Evolutionary conservation across 2,888 invertebrate species (phyloP).

Genomic region (Protula sp.): DNA sequence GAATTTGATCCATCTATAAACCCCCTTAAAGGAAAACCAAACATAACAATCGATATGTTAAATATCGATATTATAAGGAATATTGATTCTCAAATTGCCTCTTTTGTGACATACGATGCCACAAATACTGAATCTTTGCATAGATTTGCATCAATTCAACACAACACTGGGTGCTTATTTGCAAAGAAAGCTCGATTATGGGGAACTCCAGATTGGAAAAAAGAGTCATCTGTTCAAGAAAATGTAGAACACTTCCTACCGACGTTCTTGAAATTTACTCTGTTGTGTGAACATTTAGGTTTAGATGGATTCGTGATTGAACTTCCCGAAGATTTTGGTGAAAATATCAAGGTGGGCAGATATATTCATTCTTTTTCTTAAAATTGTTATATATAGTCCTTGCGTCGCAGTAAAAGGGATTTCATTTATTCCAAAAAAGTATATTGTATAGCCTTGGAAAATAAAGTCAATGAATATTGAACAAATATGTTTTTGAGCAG

Average conservation of each 20-base stretch:
- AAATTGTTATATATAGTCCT: no score
- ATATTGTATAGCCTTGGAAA: no score
- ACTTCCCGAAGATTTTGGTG: constrained; percentile 30
- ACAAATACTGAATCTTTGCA: constrained; percentile 21
- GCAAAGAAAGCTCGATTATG: constrained; percentile 37
- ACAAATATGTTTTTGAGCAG: no score
- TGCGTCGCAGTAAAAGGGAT: no score
- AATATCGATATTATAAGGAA: no score
- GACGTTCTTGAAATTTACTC: constrained; percentile 34
- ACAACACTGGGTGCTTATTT: constrained; percentile 37
- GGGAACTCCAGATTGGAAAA: constrained; percentile 33
- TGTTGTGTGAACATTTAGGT: constrained; percentile 27
- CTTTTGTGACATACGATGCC: constrained; percentile 32
- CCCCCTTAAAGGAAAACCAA: no score
- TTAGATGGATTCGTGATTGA: constrained; percentile 38
- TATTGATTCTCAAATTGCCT: no score
- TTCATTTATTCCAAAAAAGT: no score
- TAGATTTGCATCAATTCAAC: constrained; percentile 31
- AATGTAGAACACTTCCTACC: constrained; percentile 29
- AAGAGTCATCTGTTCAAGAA: constrained; percentile 23
- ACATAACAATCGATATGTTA: no score
- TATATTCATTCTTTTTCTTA: no score
- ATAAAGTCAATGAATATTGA: no score
- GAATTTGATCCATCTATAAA: no score
- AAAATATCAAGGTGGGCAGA: constrained; percentile 29